Percentiles rank a stretch among this genome's conserved stretches.
Conservation (phyloP, 2,888 invertebrate genomes). For the Julus scanicus region DNA sequence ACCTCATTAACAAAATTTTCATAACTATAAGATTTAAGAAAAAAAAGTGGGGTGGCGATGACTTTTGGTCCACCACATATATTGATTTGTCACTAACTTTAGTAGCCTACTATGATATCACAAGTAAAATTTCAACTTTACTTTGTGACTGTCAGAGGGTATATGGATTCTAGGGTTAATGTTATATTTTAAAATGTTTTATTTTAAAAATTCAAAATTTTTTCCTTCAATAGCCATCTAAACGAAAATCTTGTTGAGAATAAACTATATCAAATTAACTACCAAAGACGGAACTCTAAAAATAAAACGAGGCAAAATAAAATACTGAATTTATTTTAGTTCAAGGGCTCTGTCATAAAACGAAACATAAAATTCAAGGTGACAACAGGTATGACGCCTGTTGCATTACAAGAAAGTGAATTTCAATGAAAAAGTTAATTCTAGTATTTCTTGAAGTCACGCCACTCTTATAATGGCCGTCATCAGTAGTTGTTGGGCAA, state of each 20-base stretch:
- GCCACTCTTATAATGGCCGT: background rate
- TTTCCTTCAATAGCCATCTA: background rate
- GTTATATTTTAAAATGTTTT: no score
- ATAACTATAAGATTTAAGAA: no score
- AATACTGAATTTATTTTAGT: conserved; percentile 12
- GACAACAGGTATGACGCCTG: background rate
- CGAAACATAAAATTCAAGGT: background rate
- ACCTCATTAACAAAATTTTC: no score
- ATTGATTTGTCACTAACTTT: no score
- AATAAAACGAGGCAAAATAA: background rate
- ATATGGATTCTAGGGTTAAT: no score
- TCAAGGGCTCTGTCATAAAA: background rate
- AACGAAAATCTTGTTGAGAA: background rate
- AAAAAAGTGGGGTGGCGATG: no score
- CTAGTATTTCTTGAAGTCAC: background rate
- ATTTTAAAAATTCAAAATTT: no score
- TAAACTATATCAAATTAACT: background rate
- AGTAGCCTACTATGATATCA: no score
- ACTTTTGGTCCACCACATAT: no score
- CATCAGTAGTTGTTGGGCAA: background rate
- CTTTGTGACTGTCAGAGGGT: no score
- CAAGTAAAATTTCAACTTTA: no score
- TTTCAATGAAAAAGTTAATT: background rate
- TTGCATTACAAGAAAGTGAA: background rate
- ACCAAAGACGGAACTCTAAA: background rate